Base-by-base conservation (phyloP, 2,797 vertebrate species). In the Hozukius guyotensis region DNA sequence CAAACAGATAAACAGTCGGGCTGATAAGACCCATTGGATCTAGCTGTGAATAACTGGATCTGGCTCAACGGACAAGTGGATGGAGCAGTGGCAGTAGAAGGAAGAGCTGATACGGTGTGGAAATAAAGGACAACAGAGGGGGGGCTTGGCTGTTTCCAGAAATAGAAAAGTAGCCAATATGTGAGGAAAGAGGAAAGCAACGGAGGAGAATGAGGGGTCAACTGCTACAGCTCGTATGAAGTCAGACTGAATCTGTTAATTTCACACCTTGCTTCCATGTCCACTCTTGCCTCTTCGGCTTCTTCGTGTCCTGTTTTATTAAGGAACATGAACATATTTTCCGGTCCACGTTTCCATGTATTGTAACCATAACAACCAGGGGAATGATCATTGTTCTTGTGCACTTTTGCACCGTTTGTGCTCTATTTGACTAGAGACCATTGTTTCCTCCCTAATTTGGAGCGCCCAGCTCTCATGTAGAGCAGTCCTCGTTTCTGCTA, bases 191-290 rank as follows among this genome's bases (percentile, higher is more conserved):
- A 75, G 78, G 59, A 61, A 69, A 65, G 73, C 66, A 74, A 52
- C 34, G 60, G 71, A 55, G 69, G 72, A 88, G 85, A 92, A 90
- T 77, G 84, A 73, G 76, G 66, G 80, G 80, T 84, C 75, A 75
- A 72, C 72, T 69, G 71, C 64, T 84, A 42, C 75, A 81, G 79
- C 81, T 77, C 75, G 72, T 87, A 84, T 70, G 56, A 80, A 86
- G 84, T 84, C 85, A 71, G 60, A 63, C 70, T 61, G 63, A 89
- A 86, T 90, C 71, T 86, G 77, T 83, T 90, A 59, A 91, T 91
- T 92, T 93, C 89, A 93, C 91, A 91, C 87, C 83, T 91, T 55
- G 18, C 85, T 85, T 87, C 84, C 81, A 71, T 70, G 77, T 82
- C 60, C 69, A 85, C 75, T 75, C 31, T 65, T 63, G 75, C 34